These are phyloP conservation scores for Drosophila orena DNA, from an alignment of 1,140 invertebrate genomes.

Conservation along the genomic window DNA sequence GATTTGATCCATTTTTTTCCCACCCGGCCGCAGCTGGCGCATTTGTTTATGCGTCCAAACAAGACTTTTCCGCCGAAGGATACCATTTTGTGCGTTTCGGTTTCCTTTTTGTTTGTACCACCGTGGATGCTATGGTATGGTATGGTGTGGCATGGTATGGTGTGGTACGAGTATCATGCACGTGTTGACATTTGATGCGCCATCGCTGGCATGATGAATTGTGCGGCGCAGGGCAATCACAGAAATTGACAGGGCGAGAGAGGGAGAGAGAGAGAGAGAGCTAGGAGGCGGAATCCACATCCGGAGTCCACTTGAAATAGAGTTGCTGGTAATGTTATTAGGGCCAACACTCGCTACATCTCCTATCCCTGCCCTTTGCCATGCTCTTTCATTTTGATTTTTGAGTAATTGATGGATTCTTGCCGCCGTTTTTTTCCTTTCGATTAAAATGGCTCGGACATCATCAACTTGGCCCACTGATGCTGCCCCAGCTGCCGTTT, in stretches of 20 bases:
- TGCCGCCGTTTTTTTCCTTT: constrained; percentile 10
- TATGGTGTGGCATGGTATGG: too few species aligned
- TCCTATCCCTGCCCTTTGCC: constrained; percentile 7
- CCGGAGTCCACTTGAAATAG: constrained; percentile 54
- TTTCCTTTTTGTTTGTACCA: constrained; percentile 27
- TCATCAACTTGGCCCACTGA: constrained; percentile 24
- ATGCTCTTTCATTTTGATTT: constrained; percentile 62
- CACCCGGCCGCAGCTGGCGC: constrained; percentile 36
- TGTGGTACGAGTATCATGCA: constrained; percentile 29
- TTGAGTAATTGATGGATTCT: constrained; percentile 63
- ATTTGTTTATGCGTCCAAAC: constrained; percentile 60
- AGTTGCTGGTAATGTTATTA: constrained; percentile 64
- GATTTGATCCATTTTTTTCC: constrained; percentile 11
- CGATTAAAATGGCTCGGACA: constrained; percentile 17
- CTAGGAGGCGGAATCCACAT: not conserved
- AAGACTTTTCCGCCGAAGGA: constrained; percentile 15
- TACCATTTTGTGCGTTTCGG: constrained; percentile 20
- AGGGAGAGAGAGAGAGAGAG: constrained; percentile 39
- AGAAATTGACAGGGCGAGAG: constrained; percentile 51
- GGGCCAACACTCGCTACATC: constrained; percentile 20
- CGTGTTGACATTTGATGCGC: constrained; percentile 61
- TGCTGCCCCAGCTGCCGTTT: constrained; percentile 18
- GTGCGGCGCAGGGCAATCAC: constrained; percentile 60
- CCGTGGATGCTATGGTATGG: not conserved
- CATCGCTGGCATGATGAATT: constrained; percentile 57